These are phyloP conservation scores for Epizoanthus stellaris DNA, from an alignment of 92 coral and sea anemone species.

Conservation along the genomic window DNA sequence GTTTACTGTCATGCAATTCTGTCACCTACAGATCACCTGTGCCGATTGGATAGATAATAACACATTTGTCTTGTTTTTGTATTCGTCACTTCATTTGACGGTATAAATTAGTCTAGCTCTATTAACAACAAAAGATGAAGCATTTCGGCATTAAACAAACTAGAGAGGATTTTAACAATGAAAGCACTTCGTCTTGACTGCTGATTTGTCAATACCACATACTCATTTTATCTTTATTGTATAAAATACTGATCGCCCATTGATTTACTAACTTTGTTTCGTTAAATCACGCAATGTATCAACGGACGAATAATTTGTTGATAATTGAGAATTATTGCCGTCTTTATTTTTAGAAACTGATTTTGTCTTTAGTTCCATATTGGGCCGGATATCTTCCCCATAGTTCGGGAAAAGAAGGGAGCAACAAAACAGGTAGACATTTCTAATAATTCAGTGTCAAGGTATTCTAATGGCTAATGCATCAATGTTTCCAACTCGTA, in stretches of 20 bases:
- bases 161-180: too few species aligned
- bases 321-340: slow-evolving; percentile 3
- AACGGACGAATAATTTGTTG: background rate
- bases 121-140: slow-evolving; percentile 6
- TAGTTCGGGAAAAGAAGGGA: background rate
- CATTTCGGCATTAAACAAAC: slow-evolving; percentile 17
- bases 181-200: background rate
- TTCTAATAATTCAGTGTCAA: too few species aligned
- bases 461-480: too few species aligned
- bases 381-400: background rate
- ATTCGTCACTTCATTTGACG: slow-evolving; percentile 19
- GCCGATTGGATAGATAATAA: slow-evolving; percentile 29
- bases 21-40: slow-evolving; percentile 28
- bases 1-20: slow-evolving; percentile 21
- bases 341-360: slow-evolving; percentile 17
- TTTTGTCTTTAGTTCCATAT: slow-evolving; percentile 10
- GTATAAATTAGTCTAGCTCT: slow-evolving; percentile 16
- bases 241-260: background rate
- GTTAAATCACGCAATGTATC: slow-evolving; percentile 28
- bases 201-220: background rate
- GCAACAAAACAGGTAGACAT: background rate
- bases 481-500: too few species aligned
- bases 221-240: slow-evolving; percentile 12
- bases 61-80: background rate
- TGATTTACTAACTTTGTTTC: slow-evolving; percentile 1